Evolutionary conservation across 2,797 vertebrate species (phyloP).

Genomic region (Psittacula derbiana): DNA sequence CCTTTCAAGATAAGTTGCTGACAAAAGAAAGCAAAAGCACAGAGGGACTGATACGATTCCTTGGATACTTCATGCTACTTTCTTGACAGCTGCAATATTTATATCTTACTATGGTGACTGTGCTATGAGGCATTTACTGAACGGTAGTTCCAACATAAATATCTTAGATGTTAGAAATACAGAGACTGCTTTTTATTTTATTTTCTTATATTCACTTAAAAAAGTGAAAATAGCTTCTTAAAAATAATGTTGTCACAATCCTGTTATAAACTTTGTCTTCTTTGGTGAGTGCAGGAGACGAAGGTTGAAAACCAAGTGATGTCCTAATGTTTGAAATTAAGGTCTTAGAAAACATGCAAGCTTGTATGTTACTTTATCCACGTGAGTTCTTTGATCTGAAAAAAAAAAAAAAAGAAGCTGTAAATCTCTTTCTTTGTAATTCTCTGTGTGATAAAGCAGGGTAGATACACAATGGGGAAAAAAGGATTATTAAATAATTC

Average conservation of each 20-base stretch:
- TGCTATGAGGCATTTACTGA: background rate
- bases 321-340: background rate
- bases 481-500: background rate
- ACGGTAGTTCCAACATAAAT: background rate
- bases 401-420: background rate
- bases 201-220: background rate
- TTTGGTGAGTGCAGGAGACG: background rate
- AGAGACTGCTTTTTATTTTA: background rate
- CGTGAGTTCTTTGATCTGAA: background rate
- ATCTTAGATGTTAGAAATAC: background rate
- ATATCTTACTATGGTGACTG: background rate
- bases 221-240: background rate
- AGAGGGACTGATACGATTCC: background rate
- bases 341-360: background rate
- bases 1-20: background rate
- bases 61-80: background rate
- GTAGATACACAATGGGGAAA: background rate
- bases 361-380: background rate
- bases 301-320: background rate
- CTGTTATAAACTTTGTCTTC: background rate
- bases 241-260: background rate
- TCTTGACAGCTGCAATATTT: background rate
- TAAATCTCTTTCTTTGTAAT: background rate
- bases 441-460: background rate
- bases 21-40: background rate